Percentiles rank a stretch among this genome's conserved stretches.
These are phyloP conservation scores for Spongilla lacustris DNA, from an alignment of 37 sponge, comb jelly and placozoan genomes.

Conservation along the genomic window DNA sequence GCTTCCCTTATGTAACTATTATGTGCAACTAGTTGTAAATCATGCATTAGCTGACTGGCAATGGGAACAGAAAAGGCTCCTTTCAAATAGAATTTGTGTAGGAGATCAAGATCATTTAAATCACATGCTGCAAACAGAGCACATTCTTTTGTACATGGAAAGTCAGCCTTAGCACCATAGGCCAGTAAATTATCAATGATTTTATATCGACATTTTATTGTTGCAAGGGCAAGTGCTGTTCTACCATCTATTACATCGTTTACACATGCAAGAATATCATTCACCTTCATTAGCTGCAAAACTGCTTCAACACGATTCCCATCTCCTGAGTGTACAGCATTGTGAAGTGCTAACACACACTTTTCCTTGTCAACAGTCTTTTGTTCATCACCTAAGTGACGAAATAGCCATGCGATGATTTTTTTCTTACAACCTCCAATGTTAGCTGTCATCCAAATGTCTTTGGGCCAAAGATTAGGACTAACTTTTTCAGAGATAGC, in stretches of 20 bases:
- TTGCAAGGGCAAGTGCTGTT: background rate
- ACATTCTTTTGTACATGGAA: background rate
- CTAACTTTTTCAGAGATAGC: background rate
- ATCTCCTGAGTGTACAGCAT: background rate
- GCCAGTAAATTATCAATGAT: background rate
- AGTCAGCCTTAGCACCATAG: background rate
- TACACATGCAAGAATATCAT: background rate
- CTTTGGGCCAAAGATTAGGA: background rate
- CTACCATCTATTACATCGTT: background rate
- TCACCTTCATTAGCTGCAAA: background rate
- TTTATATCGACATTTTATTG: background rate
- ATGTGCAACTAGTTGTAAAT: background rate
- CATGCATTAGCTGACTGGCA: background rate
- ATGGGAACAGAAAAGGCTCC: background rate
- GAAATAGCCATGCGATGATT: background rate
- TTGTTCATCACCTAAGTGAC: background rate
- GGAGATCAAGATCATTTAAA: background rate
- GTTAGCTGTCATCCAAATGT: background rate
- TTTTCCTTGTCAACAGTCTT: background rate
- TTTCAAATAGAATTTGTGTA: background rate
- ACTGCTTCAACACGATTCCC: background rate
- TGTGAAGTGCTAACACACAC: background rate
- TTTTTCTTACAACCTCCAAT: slow-evolving; percentile 1
- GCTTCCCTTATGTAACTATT: background rate
- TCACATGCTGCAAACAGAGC: background rate